Evolutionary conservation across 2,113 vertebrate genomes (phyloP).

Genomic region (Echinops telfairi): DNA sequence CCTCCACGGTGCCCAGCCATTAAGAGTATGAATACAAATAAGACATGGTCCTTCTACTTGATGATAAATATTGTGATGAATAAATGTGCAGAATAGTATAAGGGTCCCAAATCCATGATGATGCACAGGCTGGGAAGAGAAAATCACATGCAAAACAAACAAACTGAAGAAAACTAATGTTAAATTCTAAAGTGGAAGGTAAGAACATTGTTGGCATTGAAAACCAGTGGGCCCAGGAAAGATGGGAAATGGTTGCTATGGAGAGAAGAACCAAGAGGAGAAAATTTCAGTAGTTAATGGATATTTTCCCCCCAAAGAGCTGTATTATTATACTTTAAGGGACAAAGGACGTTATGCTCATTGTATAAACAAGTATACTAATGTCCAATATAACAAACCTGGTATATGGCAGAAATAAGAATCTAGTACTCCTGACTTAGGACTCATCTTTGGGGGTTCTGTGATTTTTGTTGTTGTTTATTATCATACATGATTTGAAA

Average conservation of each 20-base stretch:
- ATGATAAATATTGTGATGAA: background rate
- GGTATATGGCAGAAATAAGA: too few species aligned
- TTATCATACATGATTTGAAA: conserved; percentile 11
- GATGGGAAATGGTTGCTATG: too few species aligned
- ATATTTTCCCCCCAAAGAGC: too few species aligned
- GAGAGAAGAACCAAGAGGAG: too few species aligned
- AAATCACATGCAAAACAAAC: background rate
- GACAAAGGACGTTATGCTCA: too few species aligned
- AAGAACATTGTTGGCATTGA: too few species aligned
- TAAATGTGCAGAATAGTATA: background rate
- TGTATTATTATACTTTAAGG: too few species aligned
- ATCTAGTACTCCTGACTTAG: too few species aligned
- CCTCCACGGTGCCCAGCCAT: background rate
- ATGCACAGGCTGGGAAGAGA: background rate
- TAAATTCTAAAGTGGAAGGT: background rate
- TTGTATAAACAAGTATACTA: too few species aligned
- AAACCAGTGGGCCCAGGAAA: too few species aligned
- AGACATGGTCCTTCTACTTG: background rate
- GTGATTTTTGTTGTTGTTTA: background rate
- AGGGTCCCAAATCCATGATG: background rate
- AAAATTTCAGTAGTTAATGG: too few species aligned
- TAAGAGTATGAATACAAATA: background rate
- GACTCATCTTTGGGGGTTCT: background rate
- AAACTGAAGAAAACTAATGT: conserved; percentile 11
- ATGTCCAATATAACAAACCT: too few species aligned